Percentiles rank a stretch among this genome's conserved stretches.
Evolutionary conservation across 2,797 vertebrate genomes (phyloP).

Genomic region (Perdix hodgsoniae): DNA sequence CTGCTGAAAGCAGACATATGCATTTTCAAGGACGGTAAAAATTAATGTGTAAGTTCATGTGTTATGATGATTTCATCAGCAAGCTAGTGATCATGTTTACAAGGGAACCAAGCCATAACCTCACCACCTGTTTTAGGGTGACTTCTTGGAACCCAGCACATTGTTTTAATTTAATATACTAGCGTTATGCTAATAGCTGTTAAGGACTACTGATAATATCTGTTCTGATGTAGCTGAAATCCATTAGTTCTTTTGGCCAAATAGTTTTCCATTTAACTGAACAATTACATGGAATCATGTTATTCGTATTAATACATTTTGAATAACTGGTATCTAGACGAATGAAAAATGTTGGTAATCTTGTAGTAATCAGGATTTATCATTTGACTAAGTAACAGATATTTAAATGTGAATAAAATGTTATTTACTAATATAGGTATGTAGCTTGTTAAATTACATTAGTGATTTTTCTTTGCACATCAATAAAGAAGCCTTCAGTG

Average conservation of each 20-base stretch:
- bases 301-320: neutral
- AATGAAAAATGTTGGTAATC: neutral
- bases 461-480: neutral
- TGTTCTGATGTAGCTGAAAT: neutral
- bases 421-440: neutral
- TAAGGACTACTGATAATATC: neutral
- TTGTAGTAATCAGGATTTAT: neutral
- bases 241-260: neutral
- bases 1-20: neutral
- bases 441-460: neutral
- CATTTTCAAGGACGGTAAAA: neutral
- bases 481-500: neutral
- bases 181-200: conserved; percentile 15
- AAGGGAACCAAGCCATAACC: neutral
- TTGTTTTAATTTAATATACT: conserved; percentile 8
- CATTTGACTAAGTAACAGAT: neutral
- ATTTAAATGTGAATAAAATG: neutral
- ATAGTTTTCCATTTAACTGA: neutral
- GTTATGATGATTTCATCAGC: neutral
- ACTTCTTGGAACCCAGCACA: neutral
- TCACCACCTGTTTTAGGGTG: neutral
- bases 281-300: neutral
- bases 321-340: neutral
- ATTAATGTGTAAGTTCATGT: neutral
- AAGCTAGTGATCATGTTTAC: neutral